Base-by-base conservation (phyloP, 2,888 invertebrate species). In the Epirrhoe tristata region DNA sequence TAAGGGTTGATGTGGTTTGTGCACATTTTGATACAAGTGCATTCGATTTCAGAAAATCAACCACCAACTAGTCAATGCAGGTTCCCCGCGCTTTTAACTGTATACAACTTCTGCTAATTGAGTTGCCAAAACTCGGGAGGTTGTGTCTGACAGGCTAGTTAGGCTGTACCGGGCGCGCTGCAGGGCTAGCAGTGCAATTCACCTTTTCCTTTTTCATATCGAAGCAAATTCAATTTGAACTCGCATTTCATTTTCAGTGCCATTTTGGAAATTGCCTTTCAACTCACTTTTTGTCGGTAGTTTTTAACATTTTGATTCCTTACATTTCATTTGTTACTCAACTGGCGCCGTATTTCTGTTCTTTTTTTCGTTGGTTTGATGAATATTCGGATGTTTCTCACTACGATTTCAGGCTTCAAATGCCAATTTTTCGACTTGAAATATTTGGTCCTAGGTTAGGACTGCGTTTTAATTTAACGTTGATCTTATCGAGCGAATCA, bases 101-200 rank as follows among this genome's bases (percentile, higher is more conserved):
- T 53, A 36, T 39, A 17, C 17, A 55, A 48, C 43, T 48, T 32
- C 7, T 54, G 12, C 12, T 43, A 46, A 54, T 54, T 46, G 54
- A 61, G 32, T 34, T 34, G 2, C 34, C 32, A 32, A 61, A 61
- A 61, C 54, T 34, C n/a, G 12, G 34, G 24, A 24, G n/a, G n/a
- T 46, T 60, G 46, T 16, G 36, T 39, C 7, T 54, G 60, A 32
- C 60, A 46, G 54, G n/a, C 48, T 17, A 54, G 48, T 34, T 16
- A 12, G 17, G 5, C 14, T 17, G 12, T n/a, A 10, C 6, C 10
- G 0, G 32, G 0, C 5, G 39, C 48, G 16, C 32, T 34, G 14
- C 48, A 31, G 46, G 1, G 48, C 48, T 14, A 46, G 5, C 46
- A 46, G 43, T 12, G 6, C 39, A 12, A 5, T 12, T 12, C 0